Percentiles rank a stretch among this genome's conserved stretches.
phyloP scores from a whole-genome alignment of 2,797 vertebrate genomes.

The Phataginus tetradactyla region DNA sequence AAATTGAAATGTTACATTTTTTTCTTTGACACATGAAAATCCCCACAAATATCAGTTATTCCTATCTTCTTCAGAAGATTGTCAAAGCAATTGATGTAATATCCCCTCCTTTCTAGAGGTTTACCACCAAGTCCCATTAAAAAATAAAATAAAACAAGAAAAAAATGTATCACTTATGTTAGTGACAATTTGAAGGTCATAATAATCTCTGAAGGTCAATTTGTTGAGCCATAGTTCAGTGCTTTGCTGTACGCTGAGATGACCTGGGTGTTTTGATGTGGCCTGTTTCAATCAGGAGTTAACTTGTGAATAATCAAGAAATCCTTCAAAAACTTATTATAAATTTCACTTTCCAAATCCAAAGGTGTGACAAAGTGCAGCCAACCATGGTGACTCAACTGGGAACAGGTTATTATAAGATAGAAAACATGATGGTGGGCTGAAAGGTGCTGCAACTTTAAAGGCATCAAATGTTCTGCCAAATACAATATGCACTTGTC shows the following conservation, averaged over 20 bases:
- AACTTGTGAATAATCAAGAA: constrained; percentile 88
- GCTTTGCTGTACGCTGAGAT: constrained; percentile 72
- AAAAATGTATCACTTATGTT: constrained; percentile 60
- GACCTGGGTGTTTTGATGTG: constrained; percentile 80
- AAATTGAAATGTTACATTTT: background rate
- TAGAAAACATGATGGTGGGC: constrained; percentile 79
- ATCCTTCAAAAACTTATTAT: constrained; percentile 85
- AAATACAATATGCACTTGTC: constrained; percentile 67
- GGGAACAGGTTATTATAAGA: constrained; percentile 87
- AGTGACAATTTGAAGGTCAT: constrained; percentile 84
- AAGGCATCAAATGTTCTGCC: constrained; percentile 78
- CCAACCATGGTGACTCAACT: constrained; percentile 86
- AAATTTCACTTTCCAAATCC: constrained; percentile 86
- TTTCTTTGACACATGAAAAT: constrained; percentile 47
- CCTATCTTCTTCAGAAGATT: constrained; percentile 9
- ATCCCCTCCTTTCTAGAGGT: constrained; percentile 66
- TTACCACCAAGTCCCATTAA: constrained; percentile 79
- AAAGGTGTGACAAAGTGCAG: constrained; percentile 87
- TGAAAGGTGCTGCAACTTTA: constrained; percentile 80
- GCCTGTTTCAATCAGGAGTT: constrained; percentile 85
- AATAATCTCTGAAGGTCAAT: constrained; percentile 85
- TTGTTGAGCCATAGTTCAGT: constrained; percentile 83
- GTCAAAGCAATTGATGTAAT: constrained; percentile 74
- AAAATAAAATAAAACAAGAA: constrained; percentile 1
- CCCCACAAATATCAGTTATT: constrained; percentile 65